These are phyloP conservation scores for Drosophila prosaltans DNA, from an alignment of 1,140 invertebrate species.

Conservation along the genomic window DNA sequence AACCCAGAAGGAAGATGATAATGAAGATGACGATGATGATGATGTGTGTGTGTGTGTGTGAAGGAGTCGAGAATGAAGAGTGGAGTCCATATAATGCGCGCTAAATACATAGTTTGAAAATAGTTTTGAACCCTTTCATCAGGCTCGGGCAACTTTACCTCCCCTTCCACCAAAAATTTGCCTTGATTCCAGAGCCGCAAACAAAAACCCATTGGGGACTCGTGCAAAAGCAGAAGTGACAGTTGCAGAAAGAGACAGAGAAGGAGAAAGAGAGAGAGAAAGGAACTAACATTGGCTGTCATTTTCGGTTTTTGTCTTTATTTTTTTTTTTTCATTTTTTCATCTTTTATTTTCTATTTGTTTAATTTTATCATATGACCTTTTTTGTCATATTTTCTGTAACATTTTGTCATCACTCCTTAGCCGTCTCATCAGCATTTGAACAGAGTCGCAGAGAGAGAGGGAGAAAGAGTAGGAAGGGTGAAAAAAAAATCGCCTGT, in stretches of 20 bases:
- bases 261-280: background rate
- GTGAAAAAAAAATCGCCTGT: slow-evolving; percentile 6
- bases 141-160: slow-evolving; percentile 26
- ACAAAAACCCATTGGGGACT: slow-evolving; percentile 77
- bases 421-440: slow-evolving; percentile 38
- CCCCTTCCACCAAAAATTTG: background rate
- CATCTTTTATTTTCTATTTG: slow-evolving; percentile 31
- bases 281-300: slow-evolving; percentile 52
- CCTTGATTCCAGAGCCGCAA: slow-evolving; percentile 36
- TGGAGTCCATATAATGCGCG: slow-evolving; percentile 63
- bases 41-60: background rate
- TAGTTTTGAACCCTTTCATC: slow-evolving; percentile 81
- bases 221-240: slow-evolving; percentile 61
- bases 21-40: slow-evolving; percentile 42
- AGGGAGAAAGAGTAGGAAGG: background rate
- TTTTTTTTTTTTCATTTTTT: slow-evolving; percentile 47
- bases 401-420: slow-evolving; percentile 56
- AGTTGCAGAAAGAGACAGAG: slow-evolving; percentile 21
- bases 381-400: slow-evolving; percentile 61
- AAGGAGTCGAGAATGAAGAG: background rate
- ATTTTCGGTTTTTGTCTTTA: slow-evolving; percentile 57
- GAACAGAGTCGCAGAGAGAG: slow-evolving; percentile 23
- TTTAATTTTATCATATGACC: slow-evolving; percentile 48
- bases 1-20: slow-evolving; percentile 25
- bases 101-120: slow-evolving; percentile 80